phyloP scores from a whole-genome alignment of 2,888 invertebrate genomes.

The Siphonodentalium dalli region DNA sequence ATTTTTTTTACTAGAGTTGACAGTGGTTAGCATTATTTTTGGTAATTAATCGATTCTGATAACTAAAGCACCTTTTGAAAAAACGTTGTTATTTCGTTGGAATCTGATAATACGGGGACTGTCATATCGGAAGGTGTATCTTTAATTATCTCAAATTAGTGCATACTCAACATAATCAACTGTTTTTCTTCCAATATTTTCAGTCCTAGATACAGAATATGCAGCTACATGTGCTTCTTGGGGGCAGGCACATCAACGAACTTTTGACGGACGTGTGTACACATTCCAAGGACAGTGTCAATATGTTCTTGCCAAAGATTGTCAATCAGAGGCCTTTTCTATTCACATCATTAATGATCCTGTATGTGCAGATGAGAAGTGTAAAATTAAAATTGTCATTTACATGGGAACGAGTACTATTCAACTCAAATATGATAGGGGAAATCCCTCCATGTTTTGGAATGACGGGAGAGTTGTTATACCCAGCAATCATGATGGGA shows the following conservation, averaged over 20 bases:
- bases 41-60: too few relatives aligned
- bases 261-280: constrained; percentile 81
- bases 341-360: constrained; percentile 71
- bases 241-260: constrained; percentile 83
- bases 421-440: constrained; percentile 29
- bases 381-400: constrained; percentile 70
- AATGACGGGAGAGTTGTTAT: constrained; percentile 32
- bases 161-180: too few relatives aligned
- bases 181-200: too few relatives aligned
- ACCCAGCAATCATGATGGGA: constrained; percentile 68
- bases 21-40: too few relatives aligned
- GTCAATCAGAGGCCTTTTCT: constrained; percentile 72
- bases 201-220: too few relatives aligned
- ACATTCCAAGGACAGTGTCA: constrained; percentile 78
- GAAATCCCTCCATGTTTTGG: constrained; percentile 40
- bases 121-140: too few relatives aligned
- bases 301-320: constrained; percentile 77
- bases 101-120: too few relatives aligned
- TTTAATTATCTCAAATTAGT: too few relatives aligned
- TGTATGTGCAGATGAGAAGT: constrained; percentile 69
- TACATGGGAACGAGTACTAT: constrained; percentile 74
- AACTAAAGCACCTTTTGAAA: too few relatives aligned
- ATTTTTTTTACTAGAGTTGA: too few relatives aligned
- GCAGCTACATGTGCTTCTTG: constrained; percentile 78
- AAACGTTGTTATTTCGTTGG: too few relatives aligned